phyloP scores from a whole-genome alignment of 2,113 vertebrate genomes.

The Perccottus glenii region DNA sequence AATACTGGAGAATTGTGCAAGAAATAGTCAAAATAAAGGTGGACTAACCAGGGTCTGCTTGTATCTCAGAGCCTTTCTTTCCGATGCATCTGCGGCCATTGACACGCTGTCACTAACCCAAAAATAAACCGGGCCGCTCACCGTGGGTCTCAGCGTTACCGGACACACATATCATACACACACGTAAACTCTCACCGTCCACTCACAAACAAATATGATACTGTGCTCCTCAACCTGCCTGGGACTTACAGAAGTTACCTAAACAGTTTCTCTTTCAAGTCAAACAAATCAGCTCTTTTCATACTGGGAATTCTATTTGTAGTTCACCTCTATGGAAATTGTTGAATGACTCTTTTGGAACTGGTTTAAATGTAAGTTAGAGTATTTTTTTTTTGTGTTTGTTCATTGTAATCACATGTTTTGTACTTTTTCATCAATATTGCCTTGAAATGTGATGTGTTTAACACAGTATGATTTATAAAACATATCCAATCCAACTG shows the following conservation, averaged over 20 bases:
- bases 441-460: too few relatives aligned
- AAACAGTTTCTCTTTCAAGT: too few relatives aligned
- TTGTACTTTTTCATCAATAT: too few relatives aligned
- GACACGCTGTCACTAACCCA: constrained; percentile 83
- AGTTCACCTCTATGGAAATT: too few relatives aligned
- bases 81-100: constrained; percentile 87
- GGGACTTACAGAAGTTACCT: not conserved
- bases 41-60: constrained; percentile 87
- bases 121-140: constrained; percentile 78
- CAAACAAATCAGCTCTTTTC: not conserved
- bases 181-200: constrained; percentile 16
- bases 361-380: too few relatives aligned
- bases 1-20: not conserved
- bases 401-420: too few relatives aligned
- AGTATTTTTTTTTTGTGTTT: too few relatives aligned
- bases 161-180: constrained; percentile 40
- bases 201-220: constrained; percentile 30
- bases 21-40: constrained; percentile 10
- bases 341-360: too few relatives aligned
- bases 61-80: constrained; percentile 85
- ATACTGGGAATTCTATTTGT: too few relatives aligned
- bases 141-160: constrained; percentile 76
- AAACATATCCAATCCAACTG: too few relatives aligned
- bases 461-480: too few relatives aligned
- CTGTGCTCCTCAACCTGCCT: constrained; percentile 13